Evolutionary conservation across 30 jellyfish, hydroid and myxozoan genomes (phyloP), one percentile per base, ranked within the genome.

Genomic region (Clytia hemisphaerica): DNA sequence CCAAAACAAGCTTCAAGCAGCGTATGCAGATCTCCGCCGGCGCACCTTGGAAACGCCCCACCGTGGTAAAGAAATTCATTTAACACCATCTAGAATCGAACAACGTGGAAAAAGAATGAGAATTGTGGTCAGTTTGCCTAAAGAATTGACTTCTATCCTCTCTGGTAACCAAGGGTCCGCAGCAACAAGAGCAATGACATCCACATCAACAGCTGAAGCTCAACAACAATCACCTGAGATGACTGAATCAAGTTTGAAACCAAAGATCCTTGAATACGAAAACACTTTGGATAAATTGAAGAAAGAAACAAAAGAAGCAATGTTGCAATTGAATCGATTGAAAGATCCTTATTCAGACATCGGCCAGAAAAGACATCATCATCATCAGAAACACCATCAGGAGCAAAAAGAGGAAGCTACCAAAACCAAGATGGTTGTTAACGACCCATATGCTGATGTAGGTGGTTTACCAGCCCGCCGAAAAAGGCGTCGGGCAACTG

Each of bases 21-120:
- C 72, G 9, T 86, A 86, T 58, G 96, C 96, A 6, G 96, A 86
- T 31, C 72, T 86, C 35, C 70, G 45, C 26, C 76, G 72, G 37
- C 82, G 91, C 18, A 33, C 5, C 73, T 45, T 19, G 33, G 7
- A 10, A 77, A 65, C 14, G 83, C 84, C 2, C 32, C 36, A 29
- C 72, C 78, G 25, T 45, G 27, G 6, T 28, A 58, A 79, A 42
- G 37, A 6, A 40, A 35, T 19, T 37, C 81, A 25, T 38, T 37
- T 54, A 48, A 67, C 4, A 50, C 49, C 2, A 50, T 75, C 34
- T 29, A 3, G 29, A 29, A 19, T 4, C 34, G 70, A 0, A 32
- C 34, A 32, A 70, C 51, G 27, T 50, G 37, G 59, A 29, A 37
- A 35, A 58, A 58, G 67, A 37, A 72, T 54, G 79, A 72, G 30